phyloP scores from a whole-genome alignment of 2,797 vertebrate genomes.

The Muscicapa striata region DNA sequence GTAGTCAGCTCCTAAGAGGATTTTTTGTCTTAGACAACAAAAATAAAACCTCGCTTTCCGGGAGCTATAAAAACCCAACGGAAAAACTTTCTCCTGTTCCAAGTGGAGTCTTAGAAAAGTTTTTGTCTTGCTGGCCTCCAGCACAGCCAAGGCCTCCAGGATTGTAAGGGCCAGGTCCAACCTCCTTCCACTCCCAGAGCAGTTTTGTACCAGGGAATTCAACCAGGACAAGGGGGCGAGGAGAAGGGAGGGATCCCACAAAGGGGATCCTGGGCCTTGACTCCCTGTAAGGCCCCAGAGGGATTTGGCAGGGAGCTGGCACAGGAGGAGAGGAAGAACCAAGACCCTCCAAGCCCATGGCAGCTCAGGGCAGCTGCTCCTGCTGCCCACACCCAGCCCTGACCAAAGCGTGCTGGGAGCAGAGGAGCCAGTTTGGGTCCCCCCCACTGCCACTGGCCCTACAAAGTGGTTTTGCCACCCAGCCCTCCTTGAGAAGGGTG shows the following conservation, averaged over 20 bases:
- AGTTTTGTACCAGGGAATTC: neutral
- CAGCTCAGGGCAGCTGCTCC: neutral
- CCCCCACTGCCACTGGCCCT: fast-evolving
- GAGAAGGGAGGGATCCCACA: neutral
- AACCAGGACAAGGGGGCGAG: neutral
- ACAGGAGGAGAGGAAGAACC: neutral
- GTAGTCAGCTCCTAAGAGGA: constrained; percentile 34
- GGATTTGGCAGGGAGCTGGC: neutral
- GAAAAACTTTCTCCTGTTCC: constrained; percentile 56
- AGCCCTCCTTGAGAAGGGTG: neutral
- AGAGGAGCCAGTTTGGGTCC: neutral
- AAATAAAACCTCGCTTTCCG: constrained; percentile 49
- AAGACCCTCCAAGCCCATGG: neutral
- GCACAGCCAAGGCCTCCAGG: neutral
- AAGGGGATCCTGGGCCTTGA: fast-evolving
- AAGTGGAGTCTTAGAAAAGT: neutral
- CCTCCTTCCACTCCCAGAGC: neutral
- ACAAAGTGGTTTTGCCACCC: neutral
- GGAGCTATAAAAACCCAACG: constrained; percentile 46
- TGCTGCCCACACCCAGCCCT: neutral
- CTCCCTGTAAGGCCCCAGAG: neutral
- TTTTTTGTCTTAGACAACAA: constrained; percentile 59
- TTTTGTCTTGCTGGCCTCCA: neutral
- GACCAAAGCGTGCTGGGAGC: fast-evolving
- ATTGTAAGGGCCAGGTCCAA: neutral